These are phyloP conservation scores for Helleia helle DNA, from an alignment of 2,888 invertebrate species.

Conservation along the genomic window DNA sequence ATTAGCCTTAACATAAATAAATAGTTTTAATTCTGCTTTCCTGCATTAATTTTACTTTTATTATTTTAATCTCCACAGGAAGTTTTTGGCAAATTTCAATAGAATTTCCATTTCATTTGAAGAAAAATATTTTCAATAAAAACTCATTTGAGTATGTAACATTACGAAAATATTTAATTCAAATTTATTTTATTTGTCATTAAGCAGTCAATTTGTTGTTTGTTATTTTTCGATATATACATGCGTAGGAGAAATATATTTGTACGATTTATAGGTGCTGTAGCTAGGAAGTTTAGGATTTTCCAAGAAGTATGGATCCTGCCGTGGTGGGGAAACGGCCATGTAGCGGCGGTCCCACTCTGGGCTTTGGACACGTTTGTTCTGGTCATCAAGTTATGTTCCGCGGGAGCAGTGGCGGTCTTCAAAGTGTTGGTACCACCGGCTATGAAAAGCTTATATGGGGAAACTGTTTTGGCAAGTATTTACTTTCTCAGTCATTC, in stretches of 20 bases:
- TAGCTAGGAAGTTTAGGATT: constrained; percentile 53
- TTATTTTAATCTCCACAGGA: no score
- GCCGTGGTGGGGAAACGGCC: constrained; percentile 60
- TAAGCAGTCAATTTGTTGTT: constrained; percentile 6
- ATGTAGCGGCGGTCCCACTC: constrained; percentile 43
- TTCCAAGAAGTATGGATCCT: constrained; percentile 59
- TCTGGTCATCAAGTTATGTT: constrained; percentile 47
- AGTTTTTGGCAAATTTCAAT: no score
- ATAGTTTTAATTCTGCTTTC: no score
- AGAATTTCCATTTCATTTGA: no score
- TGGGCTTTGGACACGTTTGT: constrained; percentile 54
- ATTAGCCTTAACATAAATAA: no score
- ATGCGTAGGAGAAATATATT: constrained; percentile 55
- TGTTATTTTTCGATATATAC: constrained; percentile 25
- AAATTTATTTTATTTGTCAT: background rate
- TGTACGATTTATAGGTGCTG: constrained; percentile 37
- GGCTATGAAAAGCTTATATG: constrained; percentile 52
- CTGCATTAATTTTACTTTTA: no score
- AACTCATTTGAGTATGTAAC: no score
- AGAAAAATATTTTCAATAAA: no score
- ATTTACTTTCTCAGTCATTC: background rate
- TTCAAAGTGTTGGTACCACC: constrained; percentile 46
- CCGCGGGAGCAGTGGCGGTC: constrained; percentile 43
- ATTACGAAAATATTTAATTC: no score
- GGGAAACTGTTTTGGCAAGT: constrained; percentile 56